These are phyloP conservation scores for Gobio gobio DNA, from an alignment of 2,113 vertebrate species.

Conservation along the genomic window DNA sequence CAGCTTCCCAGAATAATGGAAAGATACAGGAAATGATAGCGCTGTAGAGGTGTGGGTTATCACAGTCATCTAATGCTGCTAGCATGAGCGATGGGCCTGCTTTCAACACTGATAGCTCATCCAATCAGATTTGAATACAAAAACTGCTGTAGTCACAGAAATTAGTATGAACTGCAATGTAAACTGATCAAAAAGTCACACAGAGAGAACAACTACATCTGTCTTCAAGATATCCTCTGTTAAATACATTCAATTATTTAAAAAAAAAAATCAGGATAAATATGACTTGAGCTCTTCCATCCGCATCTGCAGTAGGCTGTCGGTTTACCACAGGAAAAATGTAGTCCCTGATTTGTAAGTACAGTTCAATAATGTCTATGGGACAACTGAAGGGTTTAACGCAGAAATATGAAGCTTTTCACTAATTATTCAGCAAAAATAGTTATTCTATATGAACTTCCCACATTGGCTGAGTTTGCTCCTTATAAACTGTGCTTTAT, in stretches of 20 bases:
- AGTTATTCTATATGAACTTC: too few species aligned
- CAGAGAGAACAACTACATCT: background rate
- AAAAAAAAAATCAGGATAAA: background rate
- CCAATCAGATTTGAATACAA: background rate
- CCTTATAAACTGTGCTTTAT: background rate
- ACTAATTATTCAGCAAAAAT: too few species aligned
- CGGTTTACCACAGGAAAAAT: background rate
- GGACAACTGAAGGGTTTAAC: too few species aligned
- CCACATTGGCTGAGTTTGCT: background rate
- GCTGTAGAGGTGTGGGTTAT: background rate
- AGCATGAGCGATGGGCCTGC: background rate
- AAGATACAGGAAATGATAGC: background rate
- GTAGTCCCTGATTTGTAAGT: too few species aligned
- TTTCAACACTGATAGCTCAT: background rate
- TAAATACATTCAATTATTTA: background rate
- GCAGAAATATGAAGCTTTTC: too few species aligned
- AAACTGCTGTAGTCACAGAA: background rate
- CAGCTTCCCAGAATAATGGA: background rate
- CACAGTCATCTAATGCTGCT: background rate
- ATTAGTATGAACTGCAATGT: background rate
- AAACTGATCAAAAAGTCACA: background rate
- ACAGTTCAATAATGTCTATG: too few species aligned
- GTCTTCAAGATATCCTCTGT: background rate
- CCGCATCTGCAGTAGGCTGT: background rate
- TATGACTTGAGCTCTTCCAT: background rate